A percentile compares a stretch with the other conserved stretches of the same genome.
Conservation (phyloP, 2,113 vertebrate genomes). For the Brachyhypopomus gauderio region DNA sequence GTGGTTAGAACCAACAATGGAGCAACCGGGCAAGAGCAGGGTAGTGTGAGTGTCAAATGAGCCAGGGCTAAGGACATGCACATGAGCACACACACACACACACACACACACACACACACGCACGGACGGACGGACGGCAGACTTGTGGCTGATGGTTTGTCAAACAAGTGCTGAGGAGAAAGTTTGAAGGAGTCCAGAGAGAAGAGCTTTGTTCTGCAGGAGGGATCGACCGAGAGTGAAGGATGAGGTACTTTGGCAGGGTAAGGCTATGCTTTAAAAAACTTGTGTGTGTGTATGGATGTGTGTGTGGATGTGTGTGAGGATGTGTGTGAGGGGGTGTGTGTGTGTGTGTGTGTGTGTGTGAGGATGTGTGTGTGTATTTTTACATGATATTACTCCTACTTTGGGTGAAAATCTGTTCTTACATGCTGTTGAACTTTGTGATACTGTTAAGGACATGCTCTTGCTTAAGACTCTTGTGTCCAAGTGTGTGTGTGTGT, state of each 20-base stretch:
- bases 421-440: conserved; percentile 27
- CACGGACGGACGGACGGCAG: neutral
- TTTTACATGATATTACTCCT: neutral
- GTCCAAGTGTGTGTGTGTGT: neutral
- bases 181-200: conserved; percentile 3
- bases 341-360: no score
- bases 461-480: neutral
- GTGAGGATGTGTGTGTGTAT: conserved; percentile 16
- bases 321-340: no score
- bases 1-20: neutral
- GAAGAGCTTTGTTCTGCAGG: conserved; percentile 23
- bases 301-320: conserved; percentile 10
- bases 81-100: conserved; percentile 14
- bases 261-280: conserved; percentile 56
- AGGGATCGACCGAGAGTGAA: conserved; percentile 53
- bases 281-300: no score
- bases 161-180: conserved; percentile 25
- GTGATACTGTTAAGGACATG: neutral
- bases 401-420: conserved; percentile 11
- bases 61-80: neutral
- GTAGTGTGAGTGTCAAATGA: neutral
- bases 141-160: conserved; percentile 6
- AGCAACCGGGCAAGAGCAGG: conserved; percentile 12
- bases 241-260: conserved; percentile 60
- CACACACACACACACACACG: neutral